Percentiles rank a stretch among this genome's conserved stretches.
These are phyloP conservation scores for Ochotona princeps DNA, from an alignment of 2,113 vertebrate genomes.

Conservation along the genomic window DNA sequence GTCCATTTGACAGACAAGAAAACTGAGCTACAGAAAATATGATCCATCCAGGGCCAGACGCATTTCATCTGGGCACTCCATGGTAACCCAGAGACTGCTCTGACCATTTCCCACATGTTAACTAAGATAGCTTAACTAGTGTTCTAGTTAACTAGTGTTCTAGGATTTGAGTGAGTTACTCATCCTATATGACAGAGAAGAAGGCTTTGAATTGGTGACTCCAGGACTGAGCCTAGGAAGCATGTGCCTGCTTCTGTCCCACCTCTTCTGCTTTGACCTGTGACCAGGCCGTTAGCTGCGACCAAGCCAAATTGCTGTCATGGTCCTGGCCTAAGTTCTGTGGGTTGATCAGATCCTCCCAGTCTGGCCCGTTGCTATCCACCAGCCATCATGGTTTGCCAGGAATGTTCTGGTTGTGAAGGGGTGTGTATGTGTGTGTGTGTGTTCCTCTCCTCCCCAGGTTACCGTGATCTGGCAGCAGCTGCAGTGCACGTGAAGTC, in stretches of 20 bases:
- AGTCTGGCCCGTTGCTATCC: neutral
- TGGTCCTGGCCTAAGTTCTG: neutral
- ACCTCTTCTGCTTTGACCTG: neutral
- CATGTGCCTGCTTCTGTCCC: neutral
- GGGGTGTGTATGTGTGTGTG: neutral
- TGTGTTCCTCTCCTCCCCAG: too few relatives aligned
- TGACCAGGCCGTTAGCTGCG: neutral
- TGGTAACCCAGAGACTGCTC: neutral
- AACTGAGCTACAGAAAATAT: neutral
- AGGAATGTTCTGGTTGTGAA: neutral
- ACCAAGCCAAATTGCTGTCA: neutral
- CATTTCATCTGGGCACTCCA: neutral
- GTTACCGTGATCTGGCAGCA: too few relatives aligned
- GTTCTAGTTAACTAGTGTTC: too few relatives aligned
- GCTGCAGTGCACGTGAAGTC: neutral
- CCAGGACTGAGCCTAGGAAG: neutral
- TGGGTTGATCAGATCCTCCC: neutral
- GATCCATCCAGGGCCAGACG: neutral
- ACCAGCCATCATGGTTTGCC: neutral
- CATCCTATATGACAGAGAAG: neutral
- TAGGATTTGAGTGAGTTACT: neutral
- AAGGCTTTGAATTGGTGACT: neutral
- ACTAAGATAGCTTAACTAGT: neutral
- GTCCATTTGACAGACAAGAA: constrained; percentile 14
- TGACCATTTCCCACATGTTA: neutral